These are phyloP conservation scores for Spicauda simplicius DNA, from an alignment of 2,888 invertebrate genomes.

Conservation along the genomic window DNA sequence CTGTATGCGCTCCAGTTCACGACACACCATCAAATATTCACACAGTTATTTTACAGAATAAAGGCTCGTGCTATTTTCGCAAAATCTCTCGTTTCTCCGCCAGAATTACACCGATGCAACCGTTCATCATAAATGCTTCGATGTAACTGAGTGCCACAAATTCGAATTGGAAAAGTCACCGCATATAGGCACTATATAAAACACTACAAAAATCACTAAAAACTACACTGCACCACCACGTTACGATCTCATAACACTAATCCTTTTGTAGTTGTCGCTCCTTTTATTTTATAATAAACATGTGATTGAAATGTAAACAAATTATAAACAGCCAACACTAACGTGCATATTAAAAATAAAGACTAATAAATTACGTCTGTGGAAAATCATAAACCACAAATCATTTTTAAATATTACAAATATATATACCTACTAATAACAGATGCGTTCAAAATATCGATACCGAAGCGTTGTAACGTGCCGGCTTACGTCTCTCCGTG, in stretches of 20 bases:
- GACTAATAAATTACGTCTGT: not conserved
- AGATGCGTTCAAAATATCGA: conserved; percentile 64
- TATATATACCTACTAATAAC: conserved; percentile 66
- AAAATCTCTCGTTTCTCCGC: conserved; percentile 19
- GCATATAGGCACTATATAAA: not conserved
- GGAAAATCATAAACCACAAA: not conserved
- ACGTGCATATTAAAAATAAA: conserved; percentile 13
- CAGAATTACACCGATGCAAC: conserved; percentile 14
- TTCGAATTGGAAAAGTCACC: conserved; percentile 27
- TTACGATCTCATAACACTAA: conserved; percentile 1
- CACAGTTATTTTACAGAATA: conserved; percentile 74
- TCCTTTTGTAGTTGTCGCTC: not conserved
- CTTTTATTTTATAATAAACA: conserved; percentile 56
- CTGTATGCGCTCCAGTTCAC: conserved; percentile 74
- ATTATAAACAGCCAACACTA: conserved; percentile 47
- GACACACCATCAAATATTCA: conserved; percentile 82
- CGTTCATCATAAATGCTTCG: not conserved
- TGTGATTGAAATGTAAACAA: conserved; percentile 76
- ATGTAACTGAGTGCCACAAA: conserved; percentile 5
- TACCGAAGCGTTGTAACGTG: conserved; percentile 72
- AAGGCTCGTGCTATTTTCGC: conserved; percentile 52
- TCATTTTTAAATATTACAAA: not conserved
- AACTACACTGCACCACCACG: conserved; percentile 10
- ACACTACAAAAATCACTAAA: conserved; percentile 9
- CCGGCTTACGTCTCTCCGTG: conserved; percentile 55